phyloP scores from a whole-genome alignment of 2,888 invertebrate species.

The Folsomia manolachei region DNA sequence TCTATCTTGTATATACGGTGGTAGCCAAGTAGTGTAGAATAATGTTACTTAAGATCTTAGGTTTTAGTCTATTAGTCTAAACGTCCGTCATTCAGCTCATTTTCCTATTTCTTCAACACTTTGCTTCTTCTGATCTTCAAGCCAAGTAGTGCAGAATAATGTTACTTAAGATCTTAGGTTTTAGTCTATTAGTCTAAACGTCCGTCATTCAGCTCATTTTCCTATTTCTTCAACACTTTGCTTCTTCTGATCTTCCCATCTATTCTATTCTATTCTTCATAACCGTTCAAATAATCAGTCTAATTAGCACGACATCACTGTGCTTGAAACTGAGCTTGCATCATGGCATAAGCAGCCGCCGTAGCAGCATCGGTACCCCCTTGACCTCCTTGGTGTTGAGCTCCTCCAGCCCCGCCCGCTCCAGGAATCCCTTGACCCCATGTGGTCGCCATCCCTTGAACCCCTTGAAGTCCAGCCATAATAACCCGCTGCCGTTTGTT shows the following conservation, averaged over 20 bases:
- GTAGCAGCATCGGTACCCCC: not conserved
- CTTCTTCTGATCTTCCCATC: no score
- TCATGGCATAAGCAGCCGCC: conserved; percentile 8
- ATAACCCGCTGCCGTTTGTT: conserved; percentile 52
- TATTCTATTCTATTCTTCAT: not conserved
- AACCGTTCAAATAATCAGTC: not conserved
- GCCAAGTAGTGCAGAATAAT: no score
- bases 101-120: no score
- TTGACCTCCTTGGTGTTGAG: not conserved
- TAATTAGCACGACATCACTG: conserved; percentile 6
- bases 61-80: not conserved
- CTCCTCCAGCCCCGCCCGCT: not conserved
- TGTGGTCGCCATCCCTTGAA: not conserved
- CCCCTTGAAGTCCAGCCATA: not conserved
- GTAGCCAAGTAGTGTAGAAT: no score
- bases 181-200: not conserved
- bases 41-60: not conserved
- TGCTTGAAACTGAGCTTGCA: conserved; percentile 13
- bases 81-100: not conserved
- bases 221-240: no score
- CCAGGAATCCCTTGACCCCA: conserved; percentile 15
- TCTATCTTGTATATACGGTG: not conserved
- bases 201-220: not conserved
- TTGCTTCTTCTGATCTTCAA: no score
- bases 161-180: not conserved